A percentile compares a stretch with the other conserved stretches of the same genome.
Evolutionary conservation across 2,113 vertebrate species (phyloP).

Genomic region (Eudyptes chrysolophus): DNA sequence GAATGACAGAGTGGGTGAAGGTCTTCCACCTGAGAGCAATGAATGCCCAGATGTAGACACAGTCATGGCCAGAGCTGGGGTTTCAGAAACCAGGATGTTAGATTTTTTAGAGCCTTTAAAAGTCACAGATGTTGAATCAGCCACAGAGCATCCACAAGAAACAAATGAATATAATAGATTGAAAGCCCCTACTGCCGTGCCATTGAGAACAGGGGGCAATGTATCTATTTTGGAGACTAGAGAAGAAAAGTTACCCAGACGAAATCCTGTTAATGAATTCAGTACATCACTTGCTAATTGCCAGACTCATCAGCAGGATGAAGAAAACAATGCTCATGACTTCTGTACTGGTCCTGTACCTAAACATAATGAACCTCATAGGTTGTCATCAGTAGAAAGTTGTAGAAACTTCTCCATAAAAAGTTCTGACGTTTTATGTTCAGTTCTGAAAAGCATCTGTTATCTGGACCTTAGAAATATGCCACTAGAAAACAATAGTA

Average conservation of each 20-base stretch:
- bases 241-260: conserved; percentile 16
- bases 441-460: neutral
- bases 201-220: neutral
- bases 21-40: conserved; percentile 26
- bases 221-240: neutral
- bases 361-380: neutral
- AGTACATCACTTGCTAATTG: conserved; percentile 28
- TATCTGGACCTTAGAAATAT: neutral
- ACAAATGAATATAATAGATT: conserved; percentile 9
- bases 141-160: conserved; percentile 23
- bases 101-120: conserved; percentile 47
- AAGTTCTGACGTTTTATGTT: neutral
- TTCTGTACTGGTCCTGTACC: neutral
- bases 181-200: conserved; percentile 7
- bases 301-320: conserved; percentile 16
- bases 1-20: conserved; percentile 48
- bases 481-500: conserved; percentile 1
- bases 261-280: conserved; percentile 7
- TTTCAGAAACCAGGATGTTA: conserved; percentile 58
- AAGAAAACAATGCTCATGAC: neutral
- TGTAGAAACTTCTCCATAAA: neutral
- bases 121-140: conserved; percentile 2
- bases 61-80: conserved; percentile 37
- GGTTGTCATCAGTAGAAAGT: neutral
- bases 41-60: conserved; percentile 21